Base-by-base conservation (phyloP, 2,113 vertebrate genomes). In the Salvelinus sp. region DNA sequence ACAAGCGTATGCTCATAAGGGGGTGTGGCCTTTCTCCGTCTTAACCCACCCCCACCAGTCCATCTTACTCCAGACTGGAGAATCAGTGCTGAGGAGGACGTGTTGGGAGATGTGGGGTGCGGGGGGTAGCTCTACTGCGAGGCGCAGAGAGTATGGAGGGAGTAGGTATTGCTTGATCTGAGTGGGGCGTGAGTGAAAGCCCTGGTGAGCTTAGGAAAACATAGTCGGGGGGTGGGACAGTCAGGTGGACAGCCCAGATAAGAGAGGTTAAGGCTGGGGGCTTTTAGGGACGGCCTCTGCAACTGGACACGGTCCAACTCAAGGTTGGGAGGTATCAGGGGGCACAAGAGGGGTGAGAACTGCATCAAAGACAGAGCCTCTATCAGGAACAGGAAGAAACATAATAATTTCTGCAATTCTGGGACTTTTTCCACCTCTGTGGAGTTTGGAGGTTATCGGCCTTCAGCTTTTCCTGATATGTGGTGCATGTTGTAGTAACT, bases 11-110 rank as follows among this genome's bases (percentile, higher is more conserved):
- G 93, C 92, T 90, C 93, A 92, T 93, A 87, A 92, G 84, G 74
- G 90, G 92, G 91, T 93, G 95, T 82, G 88, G 92, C 92, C 91
- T 93, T 91, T 88, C 90, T 88, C 87, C 83, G 86, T 92, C 92
- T 90, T 47, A 74, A 74, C 66, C 72, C 71, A 66, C 68, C 68
- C 63, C 30, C 77, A 79, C 44, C 25, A 71, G 64, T 62, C 69
- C 57, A 25, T 65, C 70, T 73, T 27, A 27, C 70, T 64, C 12
- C 63, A 28, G 0, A 25, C 67, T 81, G 27, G 27, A 63, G 65
- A 82, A 82, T 44, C 76, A 66, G 79, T 78, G 65, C 75, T 50
- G 82, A 80, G 72, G 73, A 83, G 83, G 74, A 47, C 58, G 78
- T 74, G 28, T 70, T 70, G 70, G 84, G 38, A 44, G 84, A 87